Base-by-base conservation (phyloP, 2,888 invertebrate genomes). In the Andrena minutula region DNA sequence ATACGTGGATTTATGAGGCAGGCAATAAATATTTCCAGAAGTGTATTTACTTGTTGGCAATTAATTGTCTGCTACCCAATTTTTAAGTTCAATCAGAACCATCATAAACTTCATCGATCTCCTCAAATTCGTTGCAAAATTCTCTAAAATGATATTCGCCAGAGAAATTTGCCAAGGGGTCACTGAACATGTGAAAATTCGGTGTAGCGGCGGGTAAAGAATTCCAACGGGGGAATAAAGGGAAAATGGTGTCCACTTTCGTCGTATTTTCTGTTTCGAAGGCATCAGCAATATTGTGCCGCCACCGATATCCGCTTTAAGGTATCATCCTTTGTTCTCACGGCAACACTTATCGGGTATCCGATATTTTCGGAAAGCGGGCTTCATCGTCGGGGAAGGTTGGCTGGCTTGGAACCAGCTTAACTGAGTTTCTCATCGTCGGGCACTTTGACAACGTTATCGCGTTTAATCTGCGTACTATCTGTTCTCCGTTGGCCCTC, bases 361-460 rank as follows among this genome's bases (percentile, higher is more conserved):
- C 71, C 63, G 71, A 82, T 81, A 81, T 80, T 81, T 82, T 81
- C 58, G 61, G 61, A 60, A 47, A 53, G 58, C 69, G 49, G 70
- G 75, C 64, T 70, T 63, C 66, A 61, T 71, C 63, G 35, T 66
- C 28, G 61, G n/a, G 72, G 72, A 56, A 77, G 70, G 71, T 68
- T 68, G 61, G 20, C n/a, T 66, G 61, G 76, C 75, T 72, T 75
- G 72, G 78, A 65, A 63, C 80, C 74, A 79, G 82, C 83, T 86
- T 84, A 87, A 88, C 87, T 69, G 73, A 83, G 81, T 84, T 85
- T 78, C 82, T 72, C 69, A 49, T 73, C 61, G 60, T 41, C 69
- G 28, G 60, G 51, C 70, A 78, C 63, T 79, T 79, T 49, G 72
- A 72, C 56, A 64, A 58, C 51, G 69, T 69, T 70, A 79, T 79